Base-by-base conservation (phyloP, 1,140 invertebrate genomes). In the Paraescarpia echinospica region DNA sequence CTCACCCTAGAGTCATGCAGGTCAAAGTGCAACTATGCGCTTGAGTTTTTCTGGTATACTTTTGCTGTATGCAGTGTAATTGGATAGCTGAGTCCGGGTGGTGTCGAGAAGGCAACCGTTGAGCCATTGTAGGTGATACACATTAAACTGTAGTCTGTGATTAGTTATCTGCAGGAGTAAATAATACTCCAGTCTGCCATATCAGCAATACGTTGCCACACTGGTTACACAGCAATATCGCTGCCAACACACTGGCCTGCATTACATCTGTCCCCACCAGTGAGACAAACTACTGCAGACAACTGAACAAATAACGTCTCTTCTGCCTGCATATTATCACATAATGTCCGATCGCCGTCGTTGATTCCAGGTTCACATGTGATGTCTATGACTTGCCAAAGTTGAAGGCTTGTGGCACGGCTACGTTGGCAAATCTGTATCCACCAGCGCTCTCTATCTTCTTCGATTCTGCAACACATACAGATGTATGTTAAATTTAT, bases 391-490 rank as follows among this genome's bases (percentile, higher is more conserved):
- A 48, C 51, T 91, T 41, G 34, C 98, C 98, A 95, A 99, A 99
- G 96, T 98, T 98, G 96, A 99, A 98, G 92, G 97, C 97, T 89
- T 97, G 97, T 94, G 98, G 98, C 91, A 99, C 98, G 94, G 97
- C 97, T 95, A 98, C 97, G 94, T 98, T 98, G 59, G 97, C 97
- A 95, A 99, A 99, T 94, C 97, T 97, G 95, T 98, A 99, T 94
- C 98, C 99, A 95, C 99, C 99, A 96, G 98, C 98, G 96, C 99
- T 98, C 96, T 99, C 98, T 95, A 99, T 99, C 95, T 95, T 98
- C 97, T 97, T 98, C 97, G 96, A 99, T 98, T 97, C 96, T 96
- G 93, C 91, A 96, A 95, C 59, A 31, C 59, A 91, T 93, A 91
- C 92, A 93, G 92, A 93, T 93, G 97, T 95, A 99, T 98, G 34